A percentile compares a stretch with the other conserved stretches of the same genome.
phyloP scores from a whole-genome alignment of 2,888 invertebrate genomes.

The Cabera pusaria region DNA sequence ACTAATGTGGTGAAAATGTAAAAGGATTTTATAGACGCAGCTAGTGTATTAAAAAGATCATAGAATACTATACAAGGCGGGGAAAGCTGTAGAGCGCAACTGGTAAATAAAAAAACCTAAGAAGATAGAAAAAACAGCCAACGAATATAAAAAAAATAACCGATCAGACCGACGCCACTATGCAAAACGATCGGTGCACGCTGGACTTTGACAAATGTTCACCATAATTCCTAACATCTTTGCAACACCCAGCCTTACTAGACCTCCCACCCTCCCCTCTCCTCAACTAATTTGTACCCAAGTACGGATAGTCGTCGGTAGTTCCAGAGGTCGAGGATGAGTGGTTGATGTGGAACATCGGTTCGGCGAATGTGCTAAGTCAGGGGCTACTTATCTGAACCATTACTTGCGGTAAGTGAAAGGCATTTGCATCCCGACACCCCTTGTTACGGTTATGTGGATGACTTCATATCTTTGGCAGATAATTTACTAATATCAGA shows the following conservation, averaged over 20 bases:
- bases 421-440: constrained; percentile 52
- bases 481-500: constrained; percentile 5
- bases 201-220: constrained; percentile 70
- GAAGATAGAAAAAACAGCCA: no score
- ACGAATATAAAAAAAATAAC: background rate
- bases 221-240: constrained; percentile 61
- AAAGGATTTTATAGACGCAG: no score
- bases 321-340: constrained; percentile 37
- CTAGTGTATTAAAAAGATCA: no score
- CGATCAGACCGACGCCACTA: constrained; percentile 4
- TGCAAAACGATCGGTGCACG: constrained; percentile 45
- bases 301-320: background rate
- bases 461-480: constrained; percentile 12
- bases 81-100: no score
- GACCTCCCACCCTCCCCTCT: constrained; percentile 38
- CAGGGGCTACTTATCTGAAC: constrained; percentile 66
- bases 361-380: constrained; percentile 69
- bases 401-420: constrained; percentile 67
- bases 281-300: background rate
- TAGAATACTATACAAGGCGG: no score
- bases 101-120: no score
- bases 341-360: constrained; percentile 52
- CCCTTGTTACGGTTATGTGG: constrained; percentile 26
- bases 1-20: no score
- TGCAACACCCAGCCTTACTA: constrained; percentile 6